Evolutionary conservation across 2,888 invertebrate species (phyloP).

Genomic region (Andrena hattorfiana): DNA sequence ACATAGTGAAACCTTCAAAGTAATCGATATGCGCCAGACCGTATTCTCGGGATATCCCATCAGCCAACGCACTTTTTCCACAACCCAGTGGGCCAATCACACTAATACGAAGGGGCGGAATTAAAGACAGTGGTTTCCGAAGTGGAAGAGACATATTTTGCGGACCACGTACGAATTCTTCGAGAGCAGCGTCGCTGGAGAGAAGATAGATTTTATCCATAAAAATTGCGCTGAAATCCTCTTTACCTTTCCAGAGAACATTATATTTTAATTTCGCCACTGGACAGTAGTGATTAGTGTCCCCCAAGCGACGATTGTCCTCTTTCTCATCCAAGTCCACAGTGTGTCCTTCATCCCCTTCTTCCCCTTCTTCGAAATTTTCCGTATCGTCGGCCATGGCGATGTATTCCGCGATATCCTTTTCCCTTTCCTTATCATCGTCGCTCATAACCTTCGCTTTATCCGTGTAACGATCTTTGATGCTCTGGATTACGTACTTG

Average conservation of each 20-base stretch:
- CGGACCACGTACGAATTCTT: conserved; percentile 86
- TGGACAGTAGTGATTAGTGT: conserved; percentile 88
- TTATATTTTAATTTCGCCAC: conserved; percentile 86
- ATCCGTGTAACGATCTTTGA: conserved; percentile 83
- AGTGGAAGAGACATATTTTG: conserved; percentile 85
- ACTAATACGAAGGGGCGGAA: conserved; percentile 87
- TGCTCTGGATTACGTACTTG: conserved; percentile 75
- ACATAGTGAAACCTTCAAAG: conserved; percentile 75
- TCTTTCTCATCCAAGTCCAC: conserved; percentile 69
- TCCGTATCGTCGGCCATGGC: conserved; percentile 83
- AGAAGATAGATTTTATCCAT: conserved; percentile 87
- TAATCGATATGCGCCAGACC: conserved; percentile 87
- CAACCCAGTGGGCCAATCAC: conserved; percentile 87
- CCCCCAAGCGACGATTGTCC: conserved; percentile 86
- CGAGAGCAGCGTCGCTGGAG: conserved; percentile 85
- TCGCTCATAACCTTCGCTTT: conserved; percentile 85
- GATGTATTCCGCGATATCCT: conserved; percentile 84
- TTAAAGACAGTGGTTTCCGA: conserved; percentile 83
- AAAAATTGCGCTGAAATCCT: conserved; percentile 86
- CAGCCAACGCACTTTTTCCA: conserved; percentile 86
- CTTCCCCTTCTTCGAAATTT: conserved; percentile 72
- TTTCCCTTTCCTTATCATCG: conserved; percentile 85
- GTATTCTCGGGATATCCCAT: conserved; percentile 86
- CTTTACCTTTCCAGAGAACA: conserved; percentile 88
- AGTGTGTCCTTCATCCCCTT: conserved; percentile 74